phyloP scores from a whole-genome alignment of 2,888 invertebrate genomes.

The Timandra comae region DNA sequence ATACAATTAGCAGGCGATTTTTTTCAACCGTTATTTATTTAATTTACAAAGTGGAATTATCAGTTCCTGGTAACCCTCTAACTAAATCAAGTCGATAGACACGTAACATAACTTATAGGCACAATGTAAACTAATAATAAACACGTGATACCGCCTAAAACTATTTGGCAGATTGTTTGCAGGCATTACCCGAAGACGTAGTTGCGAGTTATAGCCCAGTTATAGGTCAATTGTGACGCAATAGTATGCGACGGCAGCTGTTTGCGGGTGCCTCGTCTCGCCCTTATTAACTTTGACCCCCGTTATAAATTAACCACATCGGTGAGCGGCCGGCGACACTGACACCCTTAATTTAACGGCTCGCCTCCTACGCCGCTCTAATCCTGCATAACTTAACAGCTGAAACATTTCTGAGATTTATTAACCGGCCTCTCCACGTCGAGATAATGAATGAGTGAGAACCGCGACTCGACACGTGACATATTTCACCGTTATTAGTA shows the following conservation, averaged over 20 bases:
- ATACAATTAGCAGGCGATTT: too few relatives aligned
- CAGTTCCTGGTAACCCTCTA: too few relatives aligned
- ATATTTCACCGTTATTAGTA: conserved; percentile 21
- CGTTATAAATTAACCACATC: conserved; percentile 37
- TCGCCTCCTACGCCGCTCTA: conserved; percentile 29
- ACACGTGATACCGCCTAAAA: conserved; percentile 15
- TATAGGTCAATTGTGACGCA: conserved; percentile 35
- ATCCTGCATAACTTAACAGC: conserved; percentile 45
- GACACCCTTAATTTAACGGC: conserved; percentile 44
- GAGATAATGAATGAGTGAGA: conserved; percentile 32
- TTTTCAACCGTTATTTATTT: too few relatives aligned
- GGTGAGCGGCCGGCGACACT: conserved; percentile 23
- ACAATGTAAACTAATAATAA: conserved; percentile 18
- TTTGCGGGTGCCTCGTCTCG: conserved; percentile 25
- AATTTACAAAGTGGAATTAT: too few relatives aligned
- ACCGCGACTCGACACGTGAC: conserved; percentile 15
- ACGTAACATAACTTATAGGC: too few relatives aligned
- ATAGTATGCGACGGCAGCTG: conserved; percentile 26
- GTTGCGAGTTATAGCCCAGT: conserved; percentile 41
- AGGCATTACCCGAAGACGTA: conserved; percentile 35
- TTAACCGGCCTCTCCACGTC: conserved; percentile 31
- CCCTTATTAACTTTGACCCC: conserved; percentile 48
- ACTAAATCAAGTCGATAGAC: too few relatives aligned
- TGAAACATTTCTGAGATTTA: conserved; percentile 42
- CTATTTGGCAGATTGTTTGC: conserved; percentile 27